Base-by-base conservation (phyloP, 2,797 vertebrate species). In the Onychomys leucogaster region DNA sequence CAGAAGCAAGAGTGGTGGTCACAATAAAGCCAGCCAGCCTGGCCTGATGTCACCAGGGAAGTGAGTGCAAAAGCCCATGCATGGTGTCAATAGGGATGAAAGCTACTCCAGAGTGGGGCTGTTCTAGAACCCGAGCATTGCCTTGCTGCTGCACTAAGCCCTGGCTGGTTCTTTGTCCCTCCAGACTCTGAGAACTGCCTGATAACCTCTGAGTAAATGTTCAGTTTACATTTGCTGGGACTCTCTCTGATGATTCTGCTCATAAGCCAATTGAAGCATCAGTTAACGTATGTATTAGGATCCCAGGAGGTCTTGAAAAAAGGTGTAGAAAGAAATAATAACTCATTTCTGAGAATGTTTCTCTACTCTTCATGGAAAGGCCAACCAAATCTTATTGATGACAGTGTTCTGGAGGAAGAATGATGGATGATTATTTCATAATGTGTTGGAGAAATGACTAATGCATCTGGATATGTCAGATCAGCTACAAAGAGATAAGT, bases 321-420 rank as follows among this genome's bases (percentile, higher is more conserved):
- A 78, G 88, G 93, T 25, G 0, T 43, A 65, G 25, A 94, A 29
- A 93, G 49, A 81, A 94, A 25, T 37, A 80, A 83, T 43, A 83
- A 71, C 83, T 76, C 59, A 82, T 90, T 94, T 94, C n/a, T 89
- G 59, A 91, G 81, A 85, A 75, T 32, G 55, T 57, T 75, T 91
- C 43, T 93, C 27, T 59, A 63, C 9, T 76, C 23, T 80, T 23
- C 49, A 65, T 88, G 87, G 77, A 94, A 91, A 67, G 78, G 27
- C 43, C 85, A 94, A 46, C 1, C 32, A 94, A 77, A 92, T 21
- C 13, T 67, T 91, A 87, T 25, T 78, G n/a, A 95, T 90, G 69
- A 89, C 23, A 57, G 29, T 0, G 41, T 4, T 43, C 21, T 21
- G 1, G n/a, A 89, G 41, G 49, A 85, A 87, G 93, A 89, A 85